A percentile compares a stretch with the other conserved stretches of the same genome.
These are phyloP conservation scores for Spheniscus mendiculus DNA, from an alignment of 2,113 vertebrate species.

Conservation along the genomic window DNA sequence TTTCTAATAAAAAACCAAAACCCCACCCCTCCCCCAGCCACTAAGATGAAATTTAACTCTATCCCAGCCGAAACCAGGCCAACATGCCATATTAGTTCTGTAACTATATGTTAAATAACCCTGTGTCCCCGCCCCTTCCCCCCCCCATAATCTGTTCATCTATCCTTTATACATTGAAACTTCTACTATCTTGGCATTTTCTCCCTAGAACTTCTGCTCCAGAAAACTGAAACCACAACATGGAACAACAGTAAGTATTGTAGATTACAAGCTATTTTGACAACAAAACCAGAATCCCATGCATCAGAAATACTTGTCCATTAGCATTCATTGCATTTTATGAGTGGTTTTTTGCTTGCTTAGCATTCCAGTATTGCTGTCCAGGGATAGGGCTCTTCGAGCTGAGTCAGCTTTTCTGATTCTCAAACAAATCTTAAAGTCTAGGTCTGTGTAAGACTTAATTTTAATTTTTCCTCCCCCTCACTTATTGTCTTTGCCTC, in stretches of 20 bases:
- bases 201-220: neutral
- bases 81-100: neutral
- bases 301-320: neutral
- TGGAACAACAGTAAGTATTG: neutral
- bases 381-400: neutral
- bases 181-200: neutral
- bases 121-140: too few relatives aligned
- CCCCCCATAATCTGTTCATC: accelerated
- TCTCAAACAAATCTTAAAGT: neutral
- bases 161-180: neutral
- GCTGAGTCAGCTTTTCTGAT: neutral
- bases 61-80: too few relatives aligned
- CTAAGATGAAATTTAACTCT: too few relatives aligned
- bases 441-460: neutral
- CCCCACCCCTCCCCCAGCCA: too few relatives aligned
- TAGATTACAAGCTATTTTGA: neutral
- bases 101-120: neutral
- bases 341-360: neutral
- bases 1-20: too few relatives aligned
- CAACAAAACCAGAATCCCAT: neutral
- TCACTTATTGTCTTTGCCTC: neutral
- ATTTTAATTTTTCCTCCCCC: neutral
- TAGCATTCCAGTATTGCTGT: neutral
- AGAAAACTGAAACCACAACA: neutral
- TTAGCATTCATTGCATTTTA: neutral